Conservation (phyloP, 2,888 invertebrate genomes). For the Andrena trimmerana region DNA sequence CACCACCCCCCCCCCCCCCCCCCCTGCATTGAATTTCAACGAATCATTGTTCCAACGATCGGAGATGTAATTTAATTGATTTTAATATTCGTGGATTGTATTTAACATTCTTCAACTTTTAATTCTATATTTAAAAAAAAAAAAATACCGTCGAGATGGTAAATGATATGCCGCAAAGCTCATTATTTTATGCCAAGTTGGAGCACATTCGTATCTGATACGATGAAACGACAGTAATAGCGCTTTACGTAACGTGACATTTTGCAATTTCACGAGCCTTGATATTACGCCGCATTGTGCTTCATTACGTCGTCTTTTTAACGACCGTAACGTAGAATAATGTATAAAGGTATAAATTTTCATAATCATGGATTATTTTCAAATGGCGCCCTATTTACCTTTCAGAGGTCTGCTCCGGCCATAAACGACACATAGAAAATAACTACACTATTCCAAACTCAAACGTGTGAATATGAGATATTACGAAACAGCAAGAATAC, state of each 20-base stretch:
- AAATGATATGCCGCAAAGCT: not conserved
- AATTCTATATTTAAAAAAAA: too few relatives aligned
- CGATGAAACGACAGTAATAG: slow-evolving; percentile 12
- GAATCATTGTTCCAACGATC: not conserved
- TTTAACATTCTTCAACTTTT: not conserved
- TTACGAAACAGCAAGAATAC: too few relatives aligned
- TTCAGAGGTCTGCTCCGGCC: not conserved
- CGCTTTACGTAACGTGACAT: slow-evolving; percentile 29
- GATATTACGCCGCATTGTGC: slow-evolving; percentile 1
- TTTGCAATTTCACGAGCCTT: slow-evolving; percentile 22
- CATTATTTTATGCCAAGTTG: slow-evolving; percentile 27
- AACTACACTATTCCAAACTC: too few relatives aligned
- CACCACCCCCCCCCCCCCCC: too few relatives aligned
- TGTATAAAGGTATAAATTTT: slow-evolving; percentile 1
- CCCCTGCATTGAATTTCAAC: not conserved
- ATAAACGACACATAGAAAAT: too few relatives aligned
- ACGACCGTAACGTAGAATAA: slow-evolving; percentile 24
- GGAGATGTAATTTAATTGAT: not conserved
- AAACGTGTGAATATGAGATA: too few relatives aligned
- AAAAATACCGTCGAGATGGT: not conserved
- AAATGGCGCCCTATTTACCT: not conserved
- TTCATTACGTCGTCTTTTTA: slow-evolving; percentile 11
- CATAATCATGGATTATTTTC: not conserved
- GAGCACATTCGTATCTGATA: not conserved
- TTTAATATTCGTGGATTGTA: not conserved